A percentile compares a stretch with the other conserved stretches of the same genome.
Evolutionary conservation across 2,113 vertebrate species (phyloP).

Genomic region (Gracilinanus agilis): DNA sequence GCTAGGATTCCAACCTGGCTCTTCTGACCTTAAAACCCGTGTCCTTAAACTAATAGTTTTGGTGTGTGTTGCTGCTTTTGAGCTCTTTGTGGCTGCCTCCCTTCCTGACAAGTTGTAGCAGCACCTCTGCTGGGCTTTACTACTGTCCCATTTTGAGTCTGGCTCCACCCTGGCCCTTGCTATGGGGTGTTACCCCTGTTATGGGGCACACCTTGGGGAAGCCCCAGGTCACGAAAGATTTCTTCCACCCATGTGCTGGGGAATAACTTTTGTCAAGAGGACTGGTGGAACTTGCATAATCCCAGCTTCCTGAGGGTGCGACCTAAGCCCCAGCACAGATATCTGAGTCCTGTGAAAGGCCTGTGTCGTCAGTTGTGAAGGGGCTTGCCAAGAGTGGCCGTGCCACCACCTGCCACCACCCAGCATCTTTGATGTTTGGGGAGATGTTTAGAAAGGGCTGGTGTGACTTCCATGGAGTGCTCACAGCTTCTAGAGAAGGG

Average conservation of each 20-base stretch:
- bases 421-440: not conserved
- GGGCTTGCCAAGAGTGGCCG: not conserved
- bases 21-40: not conserved
- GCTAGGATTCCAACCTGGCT: not conserved
- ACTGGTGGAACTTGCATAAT: conserved; percentile 47
- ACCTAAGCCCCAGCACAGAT: not conserved
- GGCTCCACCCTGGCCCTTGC: conserved; percentile 22
- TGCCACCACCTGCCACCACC: not conserved
- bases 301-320: not conserved
- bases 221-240: conserved; percentile 31
- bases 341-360: not conserved
- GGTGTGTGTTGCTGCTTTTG: not conserved
- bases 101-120: not conserved
- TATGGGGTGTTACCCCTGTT: conserved; percentile 9
- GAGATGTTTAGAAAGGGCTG: not conserved
- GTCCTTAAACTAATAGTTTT: not conserved
- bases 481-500: conserved; percentile 1
- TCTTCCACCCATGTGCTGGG: conserved; percentile 2
- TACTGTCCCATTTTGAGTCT: conserved; percentile 21
- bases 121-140: conserved; percentile 49
- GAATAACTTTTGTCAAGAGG: not conserved
- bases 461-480: not conserved
- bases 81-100: conserved; percentile 10
- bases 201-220: conserved; percentile 68
- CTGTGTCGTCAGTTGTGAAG: not conserved